Evolutionary conservation across 2,888 invertebrate species (phyloP).

Genomic region (Acleris holmiana): DNA sequence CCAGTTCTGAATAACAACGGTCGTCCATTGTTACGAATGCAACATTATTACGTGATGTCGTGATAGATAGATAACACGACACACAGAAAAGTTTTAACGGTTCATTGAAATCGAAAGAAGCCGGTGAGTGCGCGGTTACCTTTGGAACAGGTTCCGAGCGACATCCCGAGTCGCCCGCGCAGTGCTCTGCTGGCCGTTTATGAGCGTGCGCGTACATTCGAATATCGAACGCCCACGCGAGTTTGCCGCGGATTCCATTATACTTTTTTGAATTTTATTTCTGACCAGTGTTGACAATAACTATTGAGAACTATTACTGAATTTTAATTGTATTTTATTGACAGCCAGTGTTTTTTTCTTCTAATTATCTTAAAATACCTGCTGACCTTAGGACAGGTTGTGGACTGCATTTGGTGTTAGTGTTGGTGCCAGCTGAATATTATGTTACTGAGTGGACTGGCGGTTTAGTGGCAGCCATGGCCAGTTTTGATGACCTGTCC

Average conservation of each 20-base stretch:
- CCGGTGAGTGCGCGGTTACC: slow-evolving; percentile 61
- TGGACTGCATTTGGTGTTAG: slow-evolving; percentile 44
- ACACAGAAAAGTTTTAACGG: slow-evolving; percentile 76
- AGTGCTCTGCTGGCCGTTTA: slow-evolving; percentile 75
- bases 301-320: not conserved
- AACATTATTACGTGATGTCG: slow-evolving; percentile 64
- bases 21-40: slow-evolving; percentile 46
- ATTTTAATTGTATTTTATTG: slow-evolving; percentile 11
- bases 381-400: slow-evolving; percentile 38
- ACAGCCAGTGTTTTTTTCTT: slow-evolving; percentile 22
- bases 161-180: slow-evolving; percentile 73
- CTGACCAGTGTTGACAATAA: slow-evolving; percentile 1
- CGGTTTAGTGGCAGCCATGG: slow-evolving; percentile 70
- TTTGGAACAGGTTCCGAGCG: slow-evolving; percentile 75
- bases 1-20: slow-evolving; percentile 42
- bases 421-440: slow-evolving; percentile 34
- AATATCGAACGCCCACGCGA: slow-evolving; percentile 48
- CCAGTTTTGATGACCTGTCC: slow-evolving; percentile 86
- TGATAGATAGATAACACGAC: slow-evolving; percentile 62
- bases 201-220: slow-evolving; percentile 66
- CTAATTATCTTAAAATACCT: slow-evolving; percentile 22
- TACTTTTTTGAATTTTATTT: slow-evolving; percentile 17
- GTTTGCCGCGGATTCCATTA: slow-evolving; percentile 53
- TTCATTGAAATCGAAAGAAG: slow-evolving; percentile 81
- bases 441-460: slow-evolving; percentile 37